Evolutionary conservation across 2,113 vertebrate species (phyloP), one percentile per base, ranked within the genome.

Genomic region (Coptodon rendalli): DNA sequence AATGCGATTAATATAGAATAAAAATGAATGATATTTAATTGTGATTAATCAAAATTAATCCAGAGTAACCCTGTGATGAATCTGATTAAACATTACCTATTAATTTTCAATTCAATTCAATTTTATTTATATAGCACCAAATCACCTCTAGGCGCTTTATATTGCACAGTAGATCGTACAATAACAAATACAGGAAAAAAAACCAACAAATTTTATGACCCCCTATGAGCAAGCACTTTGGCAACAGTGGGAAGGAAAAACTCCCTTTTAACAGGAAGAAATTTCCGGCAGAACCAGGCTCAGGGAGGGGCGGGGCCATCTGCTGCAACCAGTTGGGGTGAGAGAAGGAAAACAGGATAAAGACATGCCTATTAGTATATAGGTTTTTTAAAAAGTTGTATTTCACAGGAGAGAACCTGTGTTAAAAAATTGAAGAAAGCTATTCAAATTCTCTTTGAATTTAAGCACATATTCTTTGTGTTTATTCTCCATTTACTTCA

Each of bases 201-300:
- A n/a, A 3, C 17, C 16, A 48, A 4, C 48, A 50, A 50, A 50
- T 50, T 4, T 19, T 50, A 8, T 50, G 48, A 50, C 16, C 48
- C 48, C n/a, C n/a, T 54, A 54, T 57, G 24, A 57, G 24, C 56
- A 57, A 57, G 56, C 24, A 57, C 56, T 57, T 29, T 29, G 56
- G 56, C 13, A 3, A 57, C 24, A 57, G 56, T 57, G 4, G 56
- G 56, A 57, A 29, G 56, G 13, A 57, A 57, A 27, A 57, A 57
- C 24, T 57, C 24, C 0, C 56, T 16, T 57, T 57, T 57, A 57
- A 57, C 56, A 57, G 24, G 56, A 29, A 29, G 56, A 57, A 57
- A 57, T 24, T 0, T 29, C 56, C 3, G 0, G 13, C 24, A 57
- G 56, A 57, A 57, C 56, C 24, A 57, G 56, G 24, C 13, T 57